Evolutionary conservation across 2,113 vertebrate genomes (phyloP).

Genomic region (Ellobius talpinus): DNA sequence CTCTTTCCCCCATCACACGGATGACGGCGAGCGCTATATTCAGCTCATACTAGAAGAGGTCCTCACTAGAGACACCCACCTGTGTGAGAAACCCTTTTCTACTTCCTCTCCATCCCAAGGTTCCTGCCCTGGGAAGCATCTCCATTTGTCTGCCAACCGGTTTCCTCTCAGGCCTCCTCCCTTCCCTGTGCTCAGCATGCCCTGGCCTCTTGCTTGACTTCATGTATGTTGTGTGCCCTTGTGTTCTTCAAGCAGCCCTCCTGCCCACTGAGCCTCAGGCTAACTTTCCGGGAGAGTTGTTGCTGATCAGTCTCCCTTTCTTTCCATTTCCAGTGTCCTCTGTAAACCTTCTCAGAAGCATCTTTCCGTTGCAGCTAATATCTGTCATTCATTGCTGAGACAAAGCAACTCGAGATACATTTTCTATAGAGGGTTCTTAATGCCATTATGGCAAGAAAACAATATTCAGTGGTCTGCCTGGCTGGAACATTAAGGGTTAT

Average conservation of each 20-base stretch:
- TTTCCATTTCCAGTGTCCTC: not conserved
- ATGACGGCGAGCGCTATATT: not conserved
- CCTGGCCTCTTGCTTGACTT: not conserved
- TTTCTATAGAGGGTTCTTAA: not conserved
- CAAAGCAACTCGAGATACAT: not conserved
- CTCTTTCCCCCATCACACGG: not conserved
- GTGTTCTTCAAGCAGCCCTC: not conserved
- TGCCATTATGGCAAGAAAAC: not conserved
- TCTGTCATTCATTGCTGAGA: not conserved
- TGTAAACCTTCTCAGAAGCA: not conserved
- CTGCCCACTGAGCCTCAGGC: not conserved
- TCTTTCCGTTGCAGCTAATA: not conserved
- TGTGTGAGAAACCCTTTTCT: not conserved
- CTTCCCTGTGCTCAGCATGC: not conserved
- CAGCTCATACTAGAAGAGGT: not conserved
- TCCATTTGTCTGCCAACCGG: not conserved
- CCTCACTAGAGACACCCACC: not conserved
- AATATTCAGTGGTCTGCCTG: not conserved
- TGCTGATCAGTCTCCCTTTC: accelerated
- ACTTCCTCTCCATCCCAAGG: not conserved
- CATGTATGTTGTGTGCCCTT: accelerated
- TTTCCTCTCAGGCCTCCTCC: not conserved
- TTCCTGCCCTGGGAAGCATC: not conserved
- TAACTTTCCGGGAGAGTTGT: not conserved
- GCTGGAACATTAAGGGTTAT: not conserved